Evolutionary conservation across 2,113 vertebrate genomes (phyloP).

Genomic region (Ondatra zibethicus): DNA sequence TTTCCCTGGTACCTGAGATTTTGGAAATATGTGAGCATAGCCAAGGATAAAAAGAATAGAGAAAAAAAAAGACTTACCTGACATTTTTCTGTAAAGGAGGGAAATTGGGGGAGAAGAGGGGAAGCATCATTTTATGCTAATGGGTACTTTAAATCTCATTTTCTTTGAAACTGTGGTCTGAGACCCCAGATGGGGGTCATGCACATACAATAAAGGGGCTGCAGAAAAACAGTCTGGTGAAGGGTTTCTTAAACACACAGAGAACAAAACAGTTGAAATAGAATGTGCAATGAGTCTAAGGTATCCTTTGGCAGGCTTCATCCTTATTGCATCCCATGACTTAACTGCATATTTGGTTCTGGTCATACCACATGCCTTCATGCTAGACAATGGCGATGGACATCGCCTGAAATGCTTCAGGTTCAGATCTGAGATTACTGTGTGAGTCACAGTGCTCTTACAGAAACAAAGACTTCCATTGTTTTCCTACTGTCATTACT

Average conservation of each 20-base stretch:
- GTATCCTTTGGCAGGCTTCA: neutral
- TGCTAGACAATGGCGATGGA: no score
- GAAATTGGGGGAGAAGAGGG: neutral
- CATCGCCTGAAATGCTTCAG: neutral
- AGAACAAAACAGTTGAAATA: neutral
- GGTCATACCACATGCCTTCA: no score
- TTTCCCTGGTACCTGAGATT: slow-evolving; percentile 73
- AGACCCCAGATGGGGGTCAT: neutral
- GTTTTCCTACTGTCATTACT: neutral
- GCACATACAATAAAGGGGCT: neutral
- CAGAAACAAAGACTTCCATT: neutral
- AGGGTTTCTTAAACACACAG: neutral
- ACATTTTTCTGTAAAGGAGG: neutral
- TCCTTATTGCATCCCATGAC: neutral
- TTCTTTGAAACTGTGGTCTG: neutral
- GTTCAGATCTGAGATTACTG: neutral
- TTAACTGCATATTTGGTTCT: neutral
- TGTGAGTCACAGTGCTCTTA: neutral
- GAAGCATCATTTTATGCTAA: neutral
- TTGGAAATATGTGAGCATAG: slow-evolving; percentile 65
- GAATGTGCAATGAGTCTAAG: neutral
- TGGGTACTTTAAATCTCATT: neutral
- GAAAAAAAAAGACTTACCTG: slow-evolving; percentile 39
- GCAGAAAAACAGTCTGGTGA: neutral
- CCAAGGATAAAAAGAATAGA: slow-evolving; percentile 68